phyloP scores from a whole-genome alignment of 1,140 invertebrate genomes.

The Coenobita brevimanus region DNA sequence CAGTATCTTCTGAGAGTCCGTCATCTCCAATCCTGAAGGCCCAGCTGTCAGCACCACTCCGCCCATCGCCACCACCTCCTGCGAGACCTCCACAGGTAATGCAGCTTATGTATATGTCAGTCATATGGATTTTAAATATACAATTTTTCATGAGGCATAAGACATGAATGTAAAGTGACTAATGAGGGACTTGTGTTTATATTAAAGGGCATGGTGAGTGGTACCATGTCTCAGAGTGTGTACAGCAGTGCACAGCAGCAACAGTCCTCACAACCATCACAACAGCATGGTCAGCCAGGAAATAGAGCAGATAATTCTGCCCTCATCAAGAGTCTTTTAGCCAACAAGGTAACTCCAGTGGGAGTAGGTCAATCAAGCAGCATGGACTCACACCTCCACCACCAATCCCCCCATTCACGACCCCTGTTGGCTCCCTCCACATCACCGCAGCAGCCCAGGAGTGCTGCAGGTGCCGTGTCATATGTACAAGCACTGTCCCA shows the following conservation, averaged over 20 bases:
- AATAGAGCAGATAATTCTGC: conserved; percentile 73
- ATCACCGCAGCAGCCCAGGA: conserved; percentile 49
- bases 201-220: conserved; percentile 78
- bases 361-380: conserved; percentile 78
- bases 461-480: conserved; percentile 27
- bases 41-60: conserved; percentile 82
- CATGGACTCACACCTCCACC: conserved; percentile 51
- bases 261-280: conserved; percentile 69
- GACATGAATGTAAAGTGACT: conserved; percentile 36
- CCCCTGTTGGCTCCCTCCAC: conserved; percentile 35
- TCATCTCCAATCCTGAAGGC: conserved; percentile 84
- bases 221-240: conserved; percentile 79
- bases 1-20: conserved; percentile 41
- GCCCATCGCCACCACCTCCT: conserved; percentile 72
- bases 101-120: conserved; percentile 28
- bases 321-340: conserved; percentile 88
- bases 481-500: conserved; percentile 67
- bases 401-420: conserved; percentile 55
- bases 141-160: conserved; percentile 67
- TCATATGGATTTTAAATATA: conserved; percentile 18
- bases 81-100: conserved; percentile 45
- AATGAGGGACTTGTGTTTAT: conserved; percentile 66
- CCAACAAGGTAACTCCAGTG: conserved; percentile 83
- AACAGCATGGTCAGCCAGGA: conserved; percentile 72
- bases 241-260: conserved; percentile 75